Conservation (phyloP, 2,113 vertebrate species). For the Mobula birostris region DNA sequence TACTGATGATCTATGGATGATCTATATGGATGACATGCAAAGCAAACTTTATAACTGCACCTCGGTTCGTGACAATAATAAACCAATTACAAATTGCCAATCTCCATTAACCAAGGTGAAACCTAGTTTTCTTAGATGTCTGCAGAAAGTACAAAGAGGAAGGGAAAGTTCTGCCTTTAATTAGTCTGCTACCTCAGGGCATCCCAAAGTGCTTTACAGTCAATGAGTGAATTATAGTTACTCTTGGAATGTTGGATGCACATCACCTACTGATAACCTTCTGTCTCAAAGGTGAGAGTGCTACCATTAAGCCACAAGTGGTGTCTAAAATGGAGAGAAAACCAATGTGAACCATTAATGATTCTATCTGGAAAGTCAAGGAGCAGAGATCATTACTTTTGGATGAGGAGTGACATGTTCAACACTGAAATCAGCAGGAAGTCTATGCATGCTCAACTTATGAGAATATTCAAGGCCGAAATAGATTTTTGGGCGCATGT, state of each 20-base stretch:
- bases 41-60: too few species aligned
- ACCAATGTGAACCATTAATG: neutral
- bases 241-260: neutral
- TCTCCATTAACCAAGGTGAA: neutral
- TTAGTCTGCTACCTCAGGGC: neutral
- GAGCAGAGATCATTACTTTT: neutral
- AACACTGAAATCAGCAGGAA: too few species aligned
- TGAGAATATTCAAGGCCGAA: too few species aligned
- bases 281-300: neutral
- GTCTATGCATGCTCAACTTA: too few species aligned
- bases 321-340: neutral
- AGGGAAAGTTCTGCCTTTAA: neutral
- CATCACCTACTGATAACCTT: neutral
- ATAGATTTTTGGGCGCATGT: too few species aligned
- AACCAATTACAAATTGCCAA: too few species aligned
- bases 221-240: neutral
- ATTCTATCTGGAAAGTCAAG: neutral
- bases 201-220: neutral
- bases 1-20: too few species aligned
- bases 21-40: too few species aligned
- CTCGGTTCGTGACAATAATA: too few species aligned
- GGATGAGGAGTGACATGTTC: too few species aligned
- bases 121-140: neutral
- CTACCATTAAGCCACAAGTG: neutral
- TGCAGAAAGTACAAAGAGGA: neutral